A percentile compares a stretch with the other conserved stretches of the same genome.
These are phyloP conservation scores for Triplophysa tibetana DNA, from an alignment of 2,113 vertebrate species.

Conservation along the genomic window DNA sequence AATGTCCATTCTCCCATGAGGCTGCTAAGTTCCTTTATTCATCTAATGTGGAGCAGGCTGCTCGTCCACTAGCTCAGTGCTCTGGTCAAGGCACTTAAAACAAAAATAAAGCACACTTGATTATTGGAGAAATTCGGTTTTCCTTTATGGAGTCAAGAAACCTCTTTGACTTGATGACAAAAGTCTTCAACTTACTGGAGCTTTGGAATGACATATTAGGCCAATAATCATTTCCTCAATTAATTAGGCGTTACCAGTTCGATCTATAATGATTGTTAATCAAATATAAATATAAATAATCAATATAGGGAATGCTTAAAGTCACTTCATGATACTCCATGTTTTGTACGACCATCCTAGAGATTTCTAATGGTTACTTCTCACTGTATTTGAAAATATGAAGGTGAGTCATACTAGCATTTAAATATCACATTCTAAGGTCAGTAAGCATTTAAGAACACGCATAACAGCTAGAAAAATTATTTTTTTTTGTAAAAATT, in stretches of 20 bases:
- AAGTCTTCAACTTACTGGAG: not conserved
- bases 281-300: not conserved
- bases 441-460: too few species aligned
- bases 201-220: not conserved
- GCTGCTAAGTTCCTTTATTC: constrained; percentile 29
- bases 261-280: not conserved
- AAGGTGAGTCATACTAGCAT: too few species aligned
- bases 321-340: not conserved
- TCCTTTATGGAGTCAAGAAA: not conserved
- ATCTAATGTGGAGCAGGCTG: constrained; percentile 6
- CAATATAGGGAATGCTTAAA: not conserved
- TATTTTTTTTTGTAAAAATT: too few species aligned
- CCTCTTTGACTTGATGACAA: not conserved
- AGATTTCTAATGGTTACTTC: not conserved
- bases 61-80: constrained; percentile 20
- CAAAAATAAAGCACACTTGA: constrained; percentile 9
- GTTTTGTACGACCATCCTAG: not conserved
- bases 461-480: not conserved
- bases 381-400: not conserved
- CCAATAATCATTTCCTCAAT: not conserved
- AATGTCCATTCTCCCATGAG: constrained; percentile 50
- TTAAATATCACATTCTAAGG: too few species aligned
- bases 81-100: not conserved
- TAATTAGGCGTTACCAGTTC: too few species aligned
- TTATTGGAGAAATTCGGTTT: not conserved